Conservation (phyloP, 2,888 invertebrate species). For the Eurois occulta region DNA sequence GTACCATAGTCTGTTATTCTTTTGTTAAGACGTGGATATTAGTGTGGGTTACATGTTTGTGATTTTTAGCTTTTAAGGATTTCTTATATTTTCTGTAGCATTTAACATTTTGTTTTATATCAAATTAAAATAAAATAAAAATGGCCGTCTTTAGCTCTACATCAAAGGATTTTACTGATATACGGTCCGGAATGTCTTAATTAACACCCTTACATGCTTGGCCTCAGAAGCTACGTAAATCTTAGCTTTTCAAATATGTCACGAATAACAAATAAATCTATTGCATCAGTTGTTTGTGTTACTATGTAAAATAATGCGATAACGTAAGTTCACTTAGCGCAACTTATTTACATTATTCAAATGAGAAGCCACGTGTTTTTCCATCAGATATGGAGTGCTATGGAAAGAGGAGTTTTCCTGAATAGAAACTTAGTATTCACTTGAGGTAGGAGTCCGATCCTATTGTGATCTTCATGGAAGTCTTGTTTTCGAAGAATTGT, state of each 20-base stretch:
- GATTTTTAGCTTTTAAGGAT: no score
- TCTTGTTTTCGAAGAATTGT: constrained; percentile 24
- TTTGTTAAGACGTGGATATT: no score
- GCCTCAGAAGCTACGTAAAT: background rate
- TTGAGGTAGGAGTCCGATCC: background rate
- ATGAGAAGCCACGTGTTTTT: constrained; percentile 43
- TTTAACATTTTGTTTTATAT: no score
- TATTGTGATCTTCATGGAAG: constrained; percentile 42
- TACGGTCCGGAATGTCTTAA: background rate
- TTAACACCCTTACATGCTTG: background rate
- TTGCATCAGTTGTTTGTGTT: constrained; percentile 36
- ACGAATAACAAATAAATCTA: constrained; percentile 24
- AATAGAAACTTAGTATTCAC: constrained; percentile 14
- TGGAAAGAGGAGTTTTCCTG: constrained; percentile 34
- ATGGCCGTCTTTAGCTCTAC: background rate
- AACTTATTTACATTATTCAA: constrained; percentile 31
- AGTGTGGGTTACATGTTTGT: no score
- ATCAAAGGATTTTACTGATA: background rate
- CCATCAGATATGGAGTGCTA: constrained; percentile 20
- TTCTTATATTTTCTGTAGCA: no score
- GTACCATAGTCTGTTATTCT: no score
- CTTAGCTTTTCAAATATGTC: background rate
- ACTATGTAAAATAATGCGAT: constrained; percentile 29
- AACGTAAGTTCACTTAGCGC: background rate
- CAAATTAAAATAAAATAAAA: no score